Base-by-base conservation (phyloP, 2,113 vertebrate genomes). In the Copsychus sechellarum region DNA sequence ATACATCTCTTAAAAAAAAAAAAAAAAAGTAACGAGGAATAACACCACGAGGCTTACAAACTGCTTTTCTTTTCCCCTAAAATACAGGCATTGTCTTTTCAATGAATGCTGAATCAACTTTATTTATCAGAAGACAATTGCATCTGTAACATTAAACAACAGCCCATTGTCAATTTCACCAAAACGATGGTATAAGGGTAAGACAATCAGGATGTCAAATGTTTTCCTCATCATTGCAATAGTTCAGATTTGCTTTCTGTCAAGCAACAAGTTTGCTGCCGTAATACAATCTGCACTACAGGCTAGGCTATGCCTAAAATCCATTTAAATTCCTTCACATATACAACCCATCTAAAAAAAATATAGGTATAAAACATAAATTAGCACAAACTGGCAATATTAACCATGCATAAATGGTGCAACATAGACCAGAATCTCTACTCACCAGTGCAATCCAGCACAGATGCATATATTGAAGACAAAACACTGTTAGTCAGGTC, bases 21-120 rank as follows among this genome's bases (percentile, higher is more conserved):
- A 53, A 48, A 51, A 51, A 56, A 50, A 18, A 53, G 43, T 29
- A 42, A 19, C 6, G 13, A 56, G 4, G 7, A 71, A 57, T 11
- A 23, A 81, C 45, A 82, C 9, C 56, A 70, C 0, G 0, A 69
- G 36, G 40, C 74, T 85, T 67, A 87, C 61, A 92, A 91, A 93
- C 43, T 2, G 1, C 24, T 79, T 81, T 92, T 96, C 53, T 90
- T 93, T 80, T 60, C 14, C n/a, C 15, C 21, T 69, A 79, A 94
- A 91, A 91, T 50, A 83, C 22, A 83, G 15, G 48, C 79, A 94
- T 88, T 97, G 94, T 96, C 14, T 66, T 67, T 14, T 53, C 65
- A 93, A 90, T 95, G 90, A 95, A 97, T 95, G 60, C 67, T 95
- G 83, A 95, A 84, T 91, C 56, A 87, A 79, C 51, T 79, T 77